Base-by-base conservation (phyloP, 2,113 vertebrate species). In the Uropsilus gracilis region DNA sequence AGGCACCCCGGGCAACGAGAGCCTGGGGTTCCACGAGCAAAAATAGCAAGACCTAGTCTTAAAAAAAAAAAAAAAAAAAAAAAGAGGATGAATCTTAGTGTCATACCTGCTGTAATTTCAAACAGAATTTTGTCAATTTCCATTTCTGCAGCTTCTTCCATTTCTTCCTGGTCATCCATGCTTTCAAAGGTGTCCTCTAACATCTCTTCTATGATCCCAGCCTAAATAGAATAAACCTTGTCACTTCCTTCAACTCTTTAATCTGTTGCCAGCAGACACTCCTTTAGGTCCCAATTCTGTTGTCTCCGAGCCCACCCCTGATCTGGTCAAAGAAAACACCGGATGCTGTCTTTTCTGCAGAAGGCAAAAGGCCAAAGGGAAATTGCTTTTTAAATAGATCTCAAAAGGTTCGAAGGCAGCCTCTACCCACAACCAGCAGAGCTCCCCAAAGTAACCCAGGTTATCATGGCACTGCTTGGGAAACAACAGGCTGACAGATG, bases 171-270 rank as follows among this genome's bases (percentile, higher is more conserved):
- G 89, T 99, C 99, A 4, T 99, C 99, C 99, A 99, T 98, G 95
- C 99, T 98, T 97, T 99, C 99, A 97, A 99, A 99, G 1, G 99
- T 99, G 90, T 99, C 99, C 94, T 99, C 99, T 89, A 99, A 86
- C 99, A 99, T 99, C 84, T 99, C 99, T 95, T 99, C 99, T 97
- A 99, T 99, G 86, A 99, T 99, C 14, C 99, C 99, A 92, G 99
- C 99, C 99, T 99, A 94, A 88, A 69, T 28, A 94, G 28, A 81
- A 93, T 18, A 88, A 68, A 94, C 66, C 0, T 0, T 0, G 0
- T 71, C 59, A 94, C 50, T 50, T 46, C 28, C 32, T 57, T 48
- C 39, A 37, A 11, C 42, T 26, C 28, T 32, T 39, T 57, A 57
- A 59, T 46, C 26, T 61, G 22, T 24, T 53, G 46, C 39, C 48